Conservation (phyloP, 1,140 invertebrate genomes). For the Tigriopus japonicus region DNA sequence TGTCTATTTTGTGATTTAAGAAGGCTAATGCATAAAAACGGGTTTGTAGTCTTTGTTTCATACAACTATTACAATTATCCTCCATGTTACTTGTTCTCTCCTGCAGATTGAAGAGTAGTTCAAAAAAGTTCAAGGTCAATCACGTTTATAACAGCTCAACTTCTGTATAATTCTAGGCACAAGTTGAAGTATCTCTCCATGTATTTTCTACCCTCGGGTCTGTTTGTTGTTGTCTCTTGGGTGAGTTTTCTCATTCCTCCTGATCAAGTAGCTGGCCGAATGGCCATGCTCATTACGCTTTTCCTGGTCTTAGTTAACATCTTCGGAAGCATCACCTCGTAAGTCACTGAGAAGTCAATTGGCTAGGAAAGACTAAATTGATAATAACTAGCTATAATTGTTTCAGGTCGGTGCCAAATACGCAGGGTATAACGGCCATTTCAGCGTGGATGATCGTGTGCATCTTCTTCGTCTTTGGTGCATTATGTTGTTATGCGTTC, state of each 20-base stretch:
- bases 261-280: slow-evolving; percentile 7
- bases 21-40: too few species aligned
- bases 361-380: too few species aligned
- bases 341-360: not conserved
- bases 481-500: slow-evolving; percentile 9
- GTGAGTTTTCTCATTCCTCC: slow-evolving; percentile 10
- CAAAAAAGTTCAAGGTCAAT: too few species aligned
- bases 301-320: slow-evolving; percentile 14
- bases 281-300: slow-evolving; percentile 15
- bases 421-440: slow-evolving; percentile 13
- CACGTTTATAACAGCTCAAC: too few species aligned
- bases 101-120: too few species aligned
- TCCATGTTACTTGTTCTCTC: too few species aligned
- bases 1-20: too few species aligned
- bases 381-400: too few species aligned
- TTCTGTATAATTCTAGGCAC: too few species aligned
- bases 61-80: too few species aligned
- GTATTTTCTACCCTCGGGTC: not conserved
- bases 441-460: slow-evolving; percentile 14
- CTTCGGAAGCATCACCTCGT: slow-evolving; percentile 11
- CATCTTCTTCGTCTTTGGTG: slow-evolving; percentile 14
- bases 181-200: too few species aligned
- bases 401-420: slow-evolving; percentile 2
- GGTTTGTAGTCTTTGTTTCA: too few species aligned
- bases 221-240: slow-evolving; percentile 12